phyloP scores from a whole-genome alignment of 2,888 invertebrate species.

The Panzeria rudis region DNA sequence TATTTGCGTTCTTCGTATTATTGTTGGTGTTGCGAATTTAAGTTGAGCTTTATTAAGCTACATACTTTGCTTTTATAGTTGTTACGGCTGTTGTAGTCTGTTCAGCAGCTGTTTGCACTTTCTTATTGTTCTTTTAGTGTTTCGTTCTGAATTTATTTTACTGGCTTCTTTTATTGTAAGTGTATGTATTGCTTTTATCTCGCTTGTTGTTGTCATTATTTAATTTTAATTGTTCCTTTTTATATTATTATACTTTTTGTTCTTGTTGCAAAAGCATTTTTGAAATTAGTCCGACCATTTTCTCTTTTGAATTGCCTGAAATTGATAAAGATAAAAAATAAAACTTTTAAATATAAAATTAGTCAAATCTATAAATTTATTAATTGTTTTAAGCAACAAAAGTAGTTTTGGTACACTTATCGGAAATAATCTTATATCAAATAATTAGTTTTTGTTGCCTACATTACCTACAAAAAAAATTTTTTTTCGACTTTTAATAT shows the following conservation, averaged over 20 bases:
- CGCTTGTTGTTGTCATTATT: conserved; percentile 67
- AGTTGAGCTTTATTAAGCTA: neutral
- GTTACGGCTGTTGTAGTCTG: conserved; percentile 30
- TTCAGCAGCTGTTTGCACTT: conserved; percentile 30
- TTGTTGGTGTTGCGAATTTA: conserved; percentile 26
- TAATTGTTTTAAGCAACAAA: too few species aligned
- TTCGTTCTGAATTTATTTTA: conserved; percentile 41
- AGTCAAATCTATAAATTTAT: too few species aligned
- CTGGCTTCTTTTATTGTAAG: conserved; percentile 23
- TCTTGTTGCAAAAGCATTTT: neutral
- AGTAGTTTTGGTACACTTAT: too few species aligned
- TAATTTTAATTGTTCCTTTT: conserved; percentile 26
- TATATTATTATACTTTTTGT: conserved; percentile 1
- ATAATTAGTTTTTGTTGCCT: too few species aligned
- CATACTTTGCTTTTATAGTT: conserved; percentile 7
- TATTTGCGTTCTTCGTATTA: too few species aligned
- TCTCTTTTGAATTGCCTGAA: conserved; percentile 11
- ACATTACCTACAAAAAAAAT: too few species aligned
- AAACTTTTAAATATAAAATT: neutral
- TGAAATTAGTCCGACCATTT: neutral
- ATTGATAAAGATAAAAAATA: neutral
- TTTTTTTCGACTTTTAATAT: too few species aligned
- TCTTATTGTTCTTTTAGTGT: conserved; percentile 43
- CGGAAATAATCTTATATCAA: too few species aligned
- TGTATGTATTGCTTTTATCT: conserved; percentile 37